Conservation (phyloP, 2,113 vertebrate genomes). For the Platycercus adscitus region DNA sequence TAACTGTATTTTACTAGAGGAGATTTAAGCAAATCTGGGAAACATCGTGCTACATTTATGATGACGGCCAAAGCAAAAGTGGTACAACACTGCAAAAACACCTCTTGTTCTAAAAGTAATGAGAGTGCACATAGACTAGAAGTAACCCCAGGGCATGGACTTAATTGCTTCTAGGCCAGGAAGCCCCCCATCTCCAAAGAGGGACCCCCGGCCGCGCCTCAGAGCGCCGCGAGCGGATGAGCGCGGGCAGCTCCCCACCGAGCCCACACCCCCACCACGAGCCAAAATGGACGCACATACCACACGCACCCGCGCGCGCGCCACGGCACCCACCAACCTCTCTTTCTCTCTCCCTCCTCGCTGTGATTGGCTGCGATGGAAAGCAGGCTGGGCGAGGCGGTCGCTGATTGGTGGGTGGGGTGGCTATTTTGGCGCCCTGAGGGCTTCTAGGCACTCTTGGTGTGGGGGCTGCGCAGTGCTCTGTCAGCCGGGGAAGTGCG, state of each 20-base stretch:
- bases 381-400: accelerated
- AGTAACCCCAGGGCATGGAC: accelerated
- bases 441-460: accelerated
- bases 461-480: accelerated
- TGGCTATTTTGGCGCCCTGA: background rate
- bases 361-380: background rate
- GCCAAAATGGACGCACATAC: accelerated
- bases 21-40: background rate
- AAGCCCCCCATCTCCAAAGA: accelerated
- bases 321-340: background rate
- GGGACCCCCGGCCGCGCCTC: accelerated
- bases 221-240: accelerated
- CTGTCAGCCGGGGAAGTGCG: accelerated
- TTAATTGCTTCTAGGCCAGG: accelerated
- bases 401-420: background rate
- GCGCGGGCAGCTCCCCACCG: accelerated
- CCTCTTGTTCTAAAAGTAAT: background rate
- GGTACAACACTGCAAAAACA: background rate
- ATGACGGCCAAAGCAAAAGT: accelerated
- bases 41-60: background rate
- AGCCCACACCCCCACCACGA: accelerated
- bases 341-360: background rate
- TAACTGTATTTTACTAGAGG: background rate
- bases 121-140: accelerated
- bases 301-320: no score